Base-by-base conservation (phyloP, 2,797 vertebrate species). In the Iguana delicatissima region DNA sequence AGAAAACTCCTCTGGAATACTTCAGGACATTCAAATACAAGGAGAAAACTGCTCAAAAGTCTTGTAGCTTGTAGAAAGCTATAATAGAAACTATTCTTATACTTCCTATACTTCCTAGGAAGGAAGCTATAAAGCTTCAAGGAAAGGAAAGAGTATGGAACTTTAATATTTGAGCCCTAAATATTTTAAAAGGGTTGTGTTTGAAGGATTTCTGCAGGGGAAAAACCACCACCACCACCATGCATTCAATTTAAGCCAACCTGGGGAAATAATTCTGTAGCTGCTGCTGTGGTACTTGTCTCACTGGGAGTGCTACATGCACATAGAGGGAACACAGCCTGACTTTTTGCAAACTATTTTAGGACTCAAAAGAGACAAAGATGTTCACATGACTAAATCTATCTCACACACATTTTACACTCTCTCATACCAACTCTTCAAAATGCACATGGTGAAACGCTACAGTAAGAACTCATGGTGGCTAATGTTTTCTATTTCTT, bases 391-490 rank as follows among this genome's bases (percentile, higher is more conserved):
- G 14, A 57, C 46, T 80, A 24, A 57, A 29, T 8, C 13, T 35
- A 29, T 46, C 32, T 38, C 38, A 64, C 38, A 14, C 50, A 24
- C 22, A 38, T 92, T 93, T 95, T 91, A 91, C 91, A 95, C 93
- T 94, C 90, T 93, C 69, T 93, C 89, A 55, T 93, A 94, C 92
- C 55, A 92, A 93, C 72, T 87, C 62, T 32, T 50, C 57, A 38
- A 46, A 77, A 64, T 73, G 38, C 64, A 62, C 8, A 84, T 10
- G 42, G 8, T 42, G 12, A 79, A 64, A 22, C 3, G 29, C 46
- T 38, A 4, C 64, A 59, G 18, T 29, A 52, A 90, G 94, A 92
- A 94, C 93, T 77, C 94, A 90, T 22, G 67, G 94, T 94, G 92
- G 93, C 94, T 95, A 88, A 69, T 69, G 29, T 69, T 64, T 69